Conservation (phyloP, 1,140 invertebrate species). For the Aphaenogaster ashmeadi region DNA sequence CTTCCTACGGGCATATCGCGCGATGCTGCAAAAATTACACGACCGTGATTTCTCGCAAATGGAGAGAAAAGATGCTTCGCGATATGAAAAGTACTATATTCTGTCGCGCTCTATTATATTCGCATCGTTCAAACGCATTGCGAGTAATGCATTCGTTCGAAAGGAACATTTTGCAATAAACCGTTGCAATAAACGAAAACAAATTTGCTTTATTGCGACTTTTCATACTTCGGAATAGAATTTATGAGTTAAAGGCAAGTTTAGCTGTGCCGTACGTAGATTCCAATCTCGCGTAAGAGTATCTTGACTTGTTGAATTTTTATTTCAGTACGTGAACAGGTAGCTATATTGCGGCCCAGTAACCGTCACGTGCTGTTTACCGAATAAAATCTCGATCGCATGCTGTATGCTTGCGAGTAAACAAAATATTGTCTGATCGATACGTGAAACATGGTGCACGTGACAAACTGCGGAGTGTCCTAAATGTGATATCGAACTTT, state of each 20-base stretch:
- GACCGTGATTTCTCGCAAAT: not conserved
- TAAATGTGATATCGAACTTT: not conserved
- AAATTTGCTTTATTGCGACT: not conserved
- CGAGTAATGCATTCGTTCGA: not conserved
- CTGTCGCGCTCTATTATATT: not conserved
- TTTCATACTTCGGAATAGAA: not conserved
- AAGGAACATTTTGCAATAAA: too few relatives aligned
- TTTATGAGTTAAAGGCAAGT: not conserved
- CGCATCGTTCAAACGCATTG: not conserved
- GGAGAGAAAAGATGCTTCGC: not conserved
- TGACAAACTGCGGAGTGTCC: not conserved
- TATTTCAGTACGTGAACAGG: conserved; percentile 31
- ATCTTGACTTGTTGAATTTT: conserved; percentile 36
- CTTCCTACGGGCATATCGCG: not conserved
- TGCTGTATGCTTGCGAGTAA: conserved; percentile 19
- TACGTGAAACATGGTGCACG: not conserved
- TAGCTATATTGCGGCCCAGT: not conserved
- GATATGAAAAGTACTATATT: not conserved
- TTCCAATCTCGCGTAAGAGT: conserved; percentile 11
- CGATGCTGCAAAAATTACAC: not conserved
- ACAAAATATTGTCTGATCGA: conserved; percentile 45
- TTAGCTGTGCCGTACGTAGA: not conserved
- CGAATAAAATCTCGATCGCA: conserved; percentile 30
- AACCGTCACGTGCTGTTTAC: conserved; percentile 24
- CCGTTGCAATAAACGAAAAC: conserved; percentile 17